These are phyloP conservation scores for Microcebus murinus DNA, from an alignment of 2,113 vertebrate genomes.

Conservation along the genomic window DNA sequence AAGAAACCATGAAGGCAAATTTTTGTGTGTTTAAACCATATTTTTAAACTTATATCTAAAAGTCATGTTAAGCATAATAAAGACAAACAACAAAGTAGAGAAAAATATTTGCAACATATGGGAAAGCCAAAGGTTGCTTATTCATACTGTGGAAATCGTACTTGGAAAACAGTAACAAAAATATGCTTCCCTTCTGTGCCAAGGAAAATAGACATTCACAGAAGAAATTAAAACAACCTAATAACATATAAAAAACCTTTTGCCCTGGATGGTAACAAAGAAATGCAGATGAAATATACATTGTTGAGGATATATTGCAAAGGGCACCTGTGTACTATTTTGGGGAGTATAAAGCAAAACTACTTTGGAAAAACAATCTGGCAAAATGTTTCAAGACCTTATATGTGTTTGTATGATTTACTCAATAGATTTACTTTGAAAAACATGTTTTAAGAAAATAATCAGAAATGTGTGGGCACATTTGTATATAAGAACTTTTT, in stretches of 20 bases:
- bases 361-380: not conserved
- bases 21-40: not conserved
- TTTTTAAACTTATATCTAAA: conserved; percentile 19
- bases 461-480: not conserved
- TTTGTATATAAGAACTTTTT: not conserved
- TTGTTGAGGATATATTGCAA: not conserved
- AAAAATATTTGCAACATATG: conserved; percentile 3
- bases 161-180: conserved; percentile 52
- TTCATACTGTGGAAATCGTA: not conserved
- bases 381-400: not conserved
- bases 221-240: conserved; percentile 30
- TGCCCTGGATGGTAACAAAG: not conserved
- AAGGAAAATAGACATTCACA: conserved; percentile 49
- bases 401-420: not conserved
- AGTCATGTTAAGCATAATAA: conserved; percentile 20
- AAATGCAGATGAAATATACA: not conserved
- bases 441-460: not conserved
- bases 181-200: not conserved
- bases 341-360: not conserved
- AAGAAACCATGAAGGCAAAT: not conserved
- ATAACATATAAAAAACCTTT: not conserved
- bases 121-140: conserved; percentile 26
- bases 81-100: conserved; percentile 13
- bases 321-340: not conserved
- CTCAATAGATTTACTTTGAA: not conserved